Evolutionary conservation across 2,888 invertebrate species (phyloP).

Genomic region (Danaus chrysippus): DNA sequence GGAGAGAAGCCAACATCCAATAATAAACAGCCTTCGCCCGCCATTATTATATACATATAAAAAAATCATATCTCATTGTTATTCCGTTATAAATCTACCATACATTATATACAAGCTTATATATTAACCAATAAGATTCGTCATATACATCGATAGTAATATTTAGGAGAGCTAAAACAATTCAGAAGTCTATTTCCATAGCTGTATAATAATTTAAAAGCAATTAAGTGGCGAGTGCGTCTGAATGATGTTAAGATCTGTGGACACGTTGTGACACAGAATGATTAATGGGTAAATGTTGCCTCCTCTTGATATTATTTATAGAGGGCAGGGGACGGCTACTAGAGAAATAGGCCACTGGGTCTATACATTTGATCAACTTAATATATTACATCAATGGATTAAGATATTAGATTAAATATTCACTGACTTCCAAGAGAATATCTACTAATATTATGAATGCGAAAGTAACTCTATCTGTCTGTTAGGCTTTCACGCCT

Average conservation of each 20-base stretch:
- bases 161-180: neutral
- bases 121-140: too few relatives aligned
- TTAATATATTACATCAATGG: neutral
- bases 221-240: slow-evolving; percentile 50
- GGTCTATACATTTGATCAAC: slow-evolving; percentile 36
- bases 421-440: too few relatives aligned
- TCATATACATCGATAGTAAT: too few relatives aligned
- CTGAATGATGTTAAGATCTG: slow-evolving; percentile 59
- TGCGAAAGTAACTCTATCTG: too few relatives aligned
- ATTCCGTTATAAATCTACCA: too few relatives aligned
- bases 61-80: too few relatives aligned
- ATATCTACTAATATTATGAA: too few relatives aligned
- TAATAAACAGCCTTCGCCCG: slow-evolving; percentile 40
- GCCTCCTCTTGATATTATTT: slow-evolving; percentile 63
- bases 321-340: slow-evolving; percentile 55
- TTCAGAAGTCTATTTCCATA: too few relatives aligned
- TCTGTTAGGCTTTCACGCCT: too few relatives aligned
- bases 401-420: neutral
- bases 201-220: slow-evolving; percentile 36
- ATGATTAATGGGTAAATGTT: slow-evolving; percentile 67
- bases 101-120: too few relatives aligned
- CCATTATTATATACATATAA: slow-evolving; percentile 31
- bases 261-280: slow-evolving; percentile 64
- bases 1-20: slow-evolving; percentile 42
- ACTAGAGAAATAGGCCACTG: slow-evolving; percentile 62